Conservation (phyloP, 2,888 invertebrate species). For the Pimpla rufipes region DNA sequence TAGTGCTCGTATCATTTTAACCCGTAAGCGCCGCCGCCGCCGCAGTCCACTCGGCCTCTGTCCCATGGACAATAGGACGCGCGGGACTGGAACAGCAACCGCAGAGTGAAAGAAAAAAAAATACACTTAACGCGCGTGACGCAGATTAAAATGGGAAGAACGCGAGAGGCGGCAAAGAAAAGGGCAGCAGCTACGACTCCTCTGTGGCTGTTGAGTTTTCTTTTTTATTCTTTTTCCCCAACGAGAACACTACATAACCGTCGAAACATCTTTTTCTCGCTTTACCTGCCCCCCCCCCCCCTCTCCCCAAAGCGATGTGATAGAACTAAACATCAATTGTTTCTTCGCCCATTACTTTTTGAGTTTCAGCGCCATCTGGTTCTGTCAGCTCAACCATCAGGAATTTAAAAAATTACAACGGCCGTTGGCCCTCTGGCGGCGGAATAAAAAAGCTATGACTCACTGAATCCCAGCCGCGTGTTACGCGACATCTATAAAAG, state of each 20-base stretch:
- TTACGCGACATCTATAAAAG: too few relatives aligned
- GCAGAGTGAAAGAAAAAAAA: slow-evolving; percentile 15
- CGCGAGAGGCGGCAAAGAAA: slow-evolving; percentile 16
- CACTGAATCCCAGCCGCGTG: too few relatives aligned
- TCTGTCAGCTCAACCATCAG: too few relatives aligned
- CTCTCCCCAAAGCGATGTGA: too few relatives aligned
- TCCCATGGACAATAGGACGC: background rate
- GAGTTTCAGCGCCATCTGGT: too few relatives aligned
- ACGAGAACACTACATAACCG: slow-evolving; percentile 58
- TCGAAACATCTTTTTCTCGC: slow-evolving; percentile 53
- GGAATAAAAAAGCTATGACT: too few relatives aligned
- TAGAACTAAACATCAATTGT: too few relatives aligned
- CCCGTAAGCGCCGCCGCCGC: background rate
- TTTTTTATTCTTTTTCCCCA: slow-evolving; percentile 54
- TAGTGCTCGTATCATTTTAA: background rate
- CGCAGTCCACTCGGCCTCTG: background rate
- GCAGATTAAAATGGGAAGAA: slow-evolving; percentile 6
- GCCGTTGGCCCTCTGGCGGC: too few relatives aligned
- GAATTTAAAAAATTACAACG: too few relatives aligned
- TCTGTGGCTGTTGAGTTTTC: slow-evolving; percentile 18
- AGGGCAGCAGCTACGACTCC: slow-evolving; percentile 24
- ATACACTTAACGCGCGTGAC: background rate
- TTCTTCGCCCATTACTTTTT: too few relatives aligned
- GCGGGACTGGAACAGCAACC: background rate
- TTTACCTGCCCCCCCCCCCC: slow-evolving; percentile 19